Percentiles rank a stretch among this genome's conserved stretches.
Conservation (phyloP, 2,888 invertebrate species). For the Drosophila greeni region DNA sequence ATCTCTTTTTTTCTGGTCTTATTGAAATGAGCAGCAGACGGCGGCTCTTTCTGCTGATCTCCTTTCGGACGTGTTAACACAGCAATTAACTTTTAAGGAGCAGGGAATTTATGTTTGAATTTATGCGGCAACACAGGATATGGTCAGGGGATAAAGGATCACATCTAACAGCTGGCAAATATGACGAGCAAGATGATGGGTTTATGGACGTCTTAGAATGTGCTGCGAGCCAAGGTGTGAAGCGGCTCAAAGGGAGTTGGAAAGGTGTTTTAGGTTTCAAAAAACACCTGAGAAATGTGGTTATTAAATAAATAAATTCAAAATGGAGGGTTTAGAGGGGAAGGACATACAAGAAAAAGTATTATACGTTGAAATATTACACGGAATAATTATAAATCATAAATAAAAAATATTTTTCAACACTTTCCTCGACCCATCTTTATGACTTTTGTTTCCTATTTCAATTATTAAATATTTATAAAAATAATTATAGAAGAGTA, state of each 20-base stretch:
- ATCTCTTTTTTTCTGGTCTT: slow-evolving; percentile 48
- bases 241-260: not conserved
- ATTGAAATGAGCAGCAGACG: slow-evolving; percentile 65
- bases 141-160: slow-evolving; percentile 21
- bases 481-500: not conserved
- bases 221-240: slow-evolving; percentile 5
- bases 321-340: not conserved
- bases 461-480: not conserved
- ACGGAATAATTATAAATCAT: no score
- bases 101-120: slow-evolving; percentile 53
- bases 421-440: not conserved
- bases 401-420: no score
- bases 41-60: slow-evolving; percentile 20
- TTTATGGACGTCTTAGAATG: slow-evolving; percentile 29
- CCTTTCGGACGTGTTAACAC: slow-evolving; percentile 62
- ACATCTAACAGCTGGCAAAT: slow-evolving; percentile 32
- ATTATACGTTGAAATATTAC: no score
- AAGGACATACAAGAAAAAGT: fast-evolving
- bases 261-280: not conserved
- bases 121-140: slow-evolving; percentile 64
- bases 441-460: not conserved
- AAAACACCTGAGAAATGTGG: slow-evolving; percentile 9
- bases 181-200: slow-evolving; percentile 17
- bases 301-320: not conserved
- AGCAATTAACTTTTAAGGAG: slow-evolving; percentile 68